phyloP scores from a whole-genome alignment of 2,113 vertebrate species.

The Cyprinodon brontotheroides region DNA sequence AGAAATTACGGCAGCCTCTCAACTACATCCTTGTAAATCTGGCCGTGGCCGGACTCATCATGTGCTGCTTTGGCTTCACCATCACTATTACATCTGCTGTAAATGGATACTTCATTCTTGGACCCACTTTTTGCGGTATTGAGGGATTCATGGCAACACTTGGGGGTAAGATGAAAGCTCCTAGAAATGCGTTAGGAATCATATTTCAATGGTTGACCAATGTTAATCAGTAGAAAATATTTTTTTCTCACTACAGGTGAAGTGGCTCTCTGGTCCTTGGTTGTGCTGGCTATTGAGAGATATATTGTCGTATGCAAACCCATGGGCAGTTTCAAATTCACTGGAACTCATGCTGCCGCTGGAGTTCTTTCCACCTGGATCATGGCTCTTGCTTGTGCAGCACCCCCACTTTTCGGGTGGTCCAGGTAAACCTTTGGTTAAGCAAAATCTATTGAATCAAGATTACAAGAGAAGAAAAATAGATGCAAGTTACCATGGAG shows the following conservation, averaged over 20 bases:
- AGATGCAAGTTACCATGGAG: not conserved
- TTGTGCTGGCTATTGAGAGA: conserved; percentile 82
- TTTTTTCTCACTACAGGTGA: conserved; percentile 62
- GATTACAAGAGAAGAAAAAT: not conserved
- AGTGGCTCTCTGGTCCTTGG: conserved; percentile 83
- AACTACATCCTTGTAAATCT: conserved; percentile 85
- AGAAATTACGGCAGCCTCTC: conserved; percentile 85
- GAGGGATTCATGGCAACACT: conserved; percentile 83
- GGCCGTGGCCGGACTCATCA: conserved; percentile 79
- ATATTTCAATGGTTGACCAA: not conserved
- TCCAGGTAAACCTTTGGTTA: conserved; percentile 73
- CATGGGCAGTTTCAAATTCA: conserved; percentile 85
- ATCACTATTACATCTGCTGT: conserved; percentile 77
- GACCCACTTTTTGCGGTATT: conserved; percentile 62
- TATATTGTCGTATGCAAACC: conserved; percentile 85
- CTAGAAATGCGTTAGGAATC: not conserved
- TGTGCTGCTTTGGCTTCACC: conserved; percentile 81
- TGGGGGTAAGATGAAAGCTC: conserved; percentile 65
- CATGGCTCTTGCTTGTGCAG: conserved; percentile 79
- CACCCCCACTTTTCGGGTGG: conserved; percentile 81
- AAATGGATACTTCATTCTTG: conserved; percentile 80
- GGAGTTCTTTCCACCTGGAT: conserved; percentile 82
- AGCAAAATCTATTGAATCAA: not conserved
- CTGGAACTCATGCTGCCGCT: conserved; percentile 67
- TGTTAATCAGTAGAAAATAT: not conserved